Evolutionary conservation across 2,888 invertebrate genomes (phyloP).

Genomic region (Willowsia nigromaculata): DNA sequence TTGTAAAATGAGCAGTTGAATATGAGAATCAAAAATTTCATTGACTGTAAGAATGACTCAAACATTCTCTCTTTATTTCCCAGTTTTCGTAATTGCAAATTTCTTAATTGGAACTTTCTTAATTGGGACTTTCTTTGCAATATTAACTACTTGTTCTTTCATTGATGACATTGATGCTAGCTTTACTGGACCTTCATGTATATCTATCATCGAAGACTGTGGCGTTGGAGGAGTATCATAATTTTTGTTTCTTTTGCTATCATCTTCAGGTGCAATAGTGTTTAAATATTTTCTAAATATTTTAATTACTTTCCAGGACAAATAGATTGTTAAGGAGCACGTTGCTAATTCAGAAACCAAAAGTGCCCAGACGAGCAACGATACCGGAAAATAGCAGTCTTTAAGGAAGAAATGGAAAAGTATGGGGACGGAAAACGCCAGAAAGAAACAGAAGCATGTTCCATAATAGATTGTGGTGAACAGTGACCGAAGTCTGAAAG

Average conservation of each 20-base stretch:
- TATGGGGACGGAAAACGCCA: neutral
- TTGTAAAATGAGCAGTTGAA: no score
- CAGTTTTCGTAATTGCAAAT: no score
- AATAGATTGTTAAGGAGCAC: neutral
- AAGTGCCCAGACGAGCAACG: neutral
- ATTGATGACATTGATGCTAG: no score
- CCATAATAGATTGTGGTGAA: neutral
- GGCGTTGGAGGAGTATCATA: neutral
- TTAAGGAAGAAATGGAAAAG: neutral
- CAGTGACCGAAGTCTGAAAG: neutral
- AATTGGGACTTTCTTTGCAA: no score
- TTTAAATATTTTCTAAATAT: neutral
- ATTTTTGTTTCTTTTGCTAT: neutral
- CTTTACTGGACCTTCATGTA: no score
- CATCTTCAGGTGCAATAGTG: no score
- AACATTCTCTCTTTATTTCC: no score
- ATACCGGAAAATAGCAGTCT: neutral
- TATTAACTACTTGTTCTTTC: no score
- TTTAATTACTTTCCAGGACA: neutral
- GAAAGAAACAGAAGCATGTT: neutral
- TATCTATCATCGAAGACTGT: neutral
- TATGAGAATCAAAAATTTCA: no score
- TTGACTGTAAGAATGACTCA: no score
- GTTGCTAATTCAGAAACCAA: neutral
- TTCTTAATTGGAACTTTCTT: no score